Percentiles rank a stretch among this genome's conserved stretches.
phyloP scores from a whole-genome alignment of 1,140 invertebrate genomes.

The Oryctes rhinoceros region DNA sequence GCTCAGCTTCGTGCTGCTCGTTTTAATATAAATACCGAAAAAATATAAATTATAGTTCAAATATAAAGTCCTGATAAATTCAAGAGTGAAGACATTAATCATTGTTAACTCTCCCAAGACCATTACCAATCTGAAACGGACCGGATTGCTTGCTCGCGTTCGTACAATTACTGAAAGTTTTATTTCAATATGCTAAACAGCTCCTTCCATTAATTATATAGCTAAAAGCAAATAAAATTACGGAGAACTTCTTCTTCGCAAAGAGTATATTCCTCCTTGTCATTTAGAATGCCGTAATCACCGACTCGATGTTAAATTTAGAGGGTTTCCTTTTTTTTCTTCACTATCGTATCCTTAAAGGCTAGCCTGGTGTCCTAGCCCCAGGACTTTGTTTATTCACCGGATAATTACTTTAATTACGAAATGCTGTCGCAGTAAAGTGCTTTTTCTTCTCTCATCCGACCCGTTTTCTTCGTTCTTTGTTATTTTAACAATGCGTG shows the following conservation, averaged over 20 bases:
- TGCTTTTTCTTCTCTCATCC: slow-evolving; percentile 26
- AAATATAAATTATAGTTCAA: slow-evolving; percentile 14
- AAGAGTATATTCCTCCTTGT: background rate
- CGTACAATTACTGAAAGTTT: slow-evolving; percentile 25
- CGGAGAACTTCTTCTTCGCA: background rate
- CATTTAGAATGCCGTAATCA: slow-evolving; percentile 26
- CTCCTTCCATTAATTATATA: slow-evolving; percentile 27
- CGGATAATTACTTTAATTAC: slow-evolving; percentile 33
- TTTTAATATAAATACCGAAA: slow-evolving; percentile 2
- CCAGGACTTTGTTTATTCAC: slow-evolving; percentile 34
- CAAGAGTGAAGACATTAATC: slow-evolving; percentile 34
- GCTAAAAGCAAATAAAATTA: slow-evolving; percentile 36
- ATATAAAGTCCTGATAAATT: slow-evolving; percentile 5
- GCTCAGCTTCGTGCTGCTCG: too few relatives aligned
- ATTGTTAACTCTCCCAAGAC: background rate
- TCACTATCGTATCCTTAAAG: background rate
- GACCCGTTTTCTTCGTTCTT: background rate
- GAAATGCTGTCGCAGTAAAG: slow-evolving; percentile 34
- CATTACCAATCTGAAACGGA: background rate
- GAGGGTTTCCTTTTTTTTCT: slow-evolving; percentile 21
- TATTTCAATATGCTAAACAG: slow-evolving; percentile 35
- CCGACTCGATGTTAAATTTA: slow-evolving; percentile 24
- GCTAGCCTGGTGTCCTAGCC: slow-evolving; percentile 10
- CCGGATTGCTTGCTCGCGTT: background rate
- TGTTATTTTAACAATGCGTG: background rate